Base-by-base conservation (phyloP, 2,113 vertebrate species). In the Eulemur macaco region DNA sequence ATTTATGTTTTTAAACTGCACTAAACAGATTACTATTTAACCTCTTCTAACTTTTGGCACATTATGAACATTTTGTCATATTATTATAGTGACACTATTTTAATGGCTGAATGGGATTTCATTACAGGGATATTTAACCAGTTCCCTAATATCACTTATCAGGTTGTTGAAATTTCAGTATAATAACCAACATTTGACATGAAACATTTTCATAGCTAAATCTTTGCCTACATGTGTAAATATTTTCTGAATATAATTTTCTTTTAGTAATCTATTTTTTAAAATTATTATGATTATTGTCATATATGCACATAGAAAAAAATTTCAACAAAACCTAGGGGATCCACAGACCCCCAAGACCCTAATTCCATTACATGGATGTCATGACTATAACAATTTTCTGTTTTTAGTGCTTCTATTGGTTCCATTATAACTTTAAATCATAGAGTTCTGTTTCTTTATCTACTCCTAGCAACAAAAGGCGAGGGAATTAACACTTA, bases 191-290 rank as follows among this genome's bases (percentile, higher is more conserved):
- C 31, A 56, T 23, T 84, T 84, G 12, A 84, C 37, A 76, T 31
- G 47, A 66, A 76, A 76, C n/a, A 64, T 83, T 84, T 77, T 89
- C 45, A 8, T 89, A 89, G 56, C 42, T 77, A 58, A 69, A 69
- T 58, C 23, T 80, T 86, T 71, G 56, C 50, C 31, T 7, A 45
- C 9, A 42, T 42, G 25, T 34, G 7, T 66, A 73, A 63, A 60
- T 80, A 81, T 82, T 82, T 89, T 63, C 39, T 73, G 8, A 94
- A 34, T 88, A 81, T 81, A 73, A 81, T 52, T 81, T 81, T 89
- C 42, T 54, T 52, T 13, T 4, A 64, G 54, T 34, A 74, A 74
- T 64, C 42, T 5, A 64, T 52, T 82, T 93, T 86, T 88, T 8
- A 34, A 54, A 54, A 92, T 42, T 85, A 81, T 39, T 31, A 23